These are phyloP conservation scores for Hyaena hyaena DNA, from an alignment of 2,113 vertebrate genomes.

Conservation along the genomic window DNA sequence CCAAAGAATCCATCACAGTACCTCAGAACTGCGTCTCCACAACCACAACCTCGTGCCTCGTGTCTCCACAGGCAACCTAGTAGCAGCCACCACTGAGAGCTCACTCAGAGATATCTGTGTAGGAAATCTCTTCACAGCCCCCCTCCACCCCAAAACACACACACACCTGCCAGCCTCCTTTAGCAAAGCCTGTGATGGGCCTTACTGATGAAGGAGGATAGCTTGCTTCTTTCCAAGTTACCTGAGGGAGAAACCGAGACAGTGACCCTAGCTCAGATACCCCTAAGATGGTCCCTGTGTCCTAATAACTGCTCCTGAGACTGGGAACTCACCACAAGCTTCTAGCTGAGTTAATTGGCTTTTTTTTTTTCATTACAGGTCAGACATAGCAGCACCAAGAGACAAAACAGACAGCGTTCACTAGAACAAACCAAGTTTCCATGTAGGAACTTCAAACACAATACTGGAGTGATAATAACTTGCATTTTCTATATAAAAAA, in stretches of 20 bases:
- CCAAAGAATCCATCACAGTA: not conserved
- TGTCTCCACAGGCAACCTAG: not conserved
- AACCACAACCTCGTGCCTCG: not conserved
- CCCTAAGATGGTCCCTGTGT: not conserved
- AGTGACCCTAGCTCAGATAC: not conserved
- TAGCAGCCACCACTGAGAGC: not conserved
- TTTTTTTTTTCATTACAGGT: slow-evolving; percentile 31
- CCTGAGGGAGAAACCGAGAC: not conserved
- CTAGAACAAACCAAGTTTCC: slow-evolving; percentile 37
- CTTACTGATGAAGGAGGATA: not conserved
- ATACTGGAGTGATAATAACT: not conserved
- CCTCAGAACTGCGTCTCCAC: not conserved
- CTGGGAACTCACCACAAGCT: not conserved
- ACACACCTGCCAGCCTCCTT: not conserved
- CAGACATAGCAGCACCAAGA: slow-evolving; percentile 58
- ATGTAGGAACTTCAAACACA: not conserved
- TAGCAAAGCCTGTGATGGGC: not conserved
- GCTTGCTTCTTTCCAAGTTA: not conserved
- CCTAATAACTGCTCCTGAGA: slow-evolving; percentile 7
- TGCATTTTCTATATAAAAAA: not conserved
- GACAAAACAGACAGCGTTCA: slow-evolving; percentile 36
- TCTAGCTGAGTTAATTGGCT: slow-evolving; percentile 9
- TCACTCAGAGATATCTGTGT: not conserved
- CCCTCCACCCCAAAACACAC: not conserved
- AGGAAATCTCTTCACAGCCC: not conserved